Evolutionary conservation across 2,113 vertebrate genomes (phyloP).

Genomic region (Serinus canaria): DNA sequence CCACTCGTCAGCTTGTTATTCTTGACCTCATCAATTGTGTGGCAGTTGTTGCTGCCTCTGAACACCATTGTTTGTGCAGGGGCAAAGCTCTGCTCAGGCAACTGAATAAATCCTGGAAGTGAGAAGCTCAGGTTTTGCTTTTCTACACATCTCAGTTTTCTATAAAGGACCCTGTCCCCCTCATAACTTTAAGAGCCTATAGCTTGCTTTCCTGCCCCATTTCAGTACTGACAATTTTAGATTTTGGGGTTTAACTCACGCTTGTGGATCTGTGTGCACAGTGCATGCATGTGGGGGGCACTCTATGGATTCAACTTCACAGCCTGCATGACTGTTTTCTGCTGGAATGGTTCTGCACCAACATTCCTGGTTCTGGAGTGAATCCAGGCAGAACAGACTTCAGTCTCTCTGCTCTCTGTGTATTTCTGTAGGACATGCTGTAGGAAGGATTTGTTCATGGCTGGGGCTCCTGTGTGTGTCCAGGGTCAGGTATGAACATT

Average conservation of each 20-base stretch:
- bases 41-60: background rate
- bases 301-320: background rate
- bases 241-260: background rate
- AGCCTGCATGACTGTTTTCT: background rate
- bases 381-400: background rate
- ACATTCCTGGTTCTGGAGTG: background rate
- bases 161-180: accelerated
- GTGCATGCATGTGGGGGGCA: accelerated
- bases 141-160: background rate
- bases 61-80: background rate
- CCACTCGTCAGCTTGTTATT: background rate
- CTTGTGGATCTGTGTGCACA: background rate
- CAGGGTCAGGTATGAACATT: background rate
- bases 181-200: background rate
- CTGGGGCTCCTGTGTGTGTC: background rate
- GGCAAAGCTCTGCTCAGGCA: background rate
- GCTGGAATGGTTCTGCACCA: background rate
- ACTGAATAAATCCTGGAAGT: background rate
- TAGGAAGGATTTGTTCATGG: background rate
- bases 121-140: background rate
- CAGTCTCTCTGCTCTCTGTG: background rate
- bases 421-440: background rate
- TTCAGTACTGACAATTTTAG: background rate
- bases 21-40: background rate
- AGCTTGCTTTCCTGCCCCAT: background rate